Conservation (phyloP, 1,140 invertebrate species). For the Heliconius eleuchia region DNA sequence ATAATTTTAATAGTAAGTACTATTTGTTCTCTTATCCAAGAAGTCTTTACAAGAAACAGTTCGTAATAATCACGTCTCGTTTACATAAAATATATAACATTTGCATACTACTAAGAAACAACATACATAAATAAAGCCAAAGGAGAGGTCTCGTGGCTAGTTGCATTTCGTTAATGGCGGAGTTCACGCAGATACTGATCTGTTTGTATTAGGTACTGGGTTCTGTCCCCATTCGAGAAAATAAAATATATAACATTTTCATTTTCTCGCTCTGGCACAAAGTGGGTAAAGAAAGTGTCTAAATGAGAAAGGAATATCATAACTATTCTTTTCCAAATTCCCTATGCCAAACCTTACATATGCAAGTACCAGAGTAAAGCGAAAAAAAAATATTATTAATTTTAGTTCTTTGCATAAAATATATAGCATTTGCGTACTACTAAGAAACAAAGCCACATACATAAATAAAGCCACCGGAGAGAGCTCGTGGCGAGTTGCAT, state of each 20-base stretch:
- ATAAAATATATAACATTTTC: too few relatives aligned
- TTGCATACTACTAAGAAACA: not conserved
- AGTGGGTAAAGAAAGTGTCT: too few relatives aligned
- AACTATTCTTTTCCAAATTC: too few relatives aligned
- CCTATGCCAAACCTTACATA: too few relatives aligned
- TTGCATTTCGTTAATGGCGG: constrained; percentile 20
- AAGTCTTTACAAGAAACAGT: not conserved
- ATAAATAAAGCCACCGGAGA: not conserved
- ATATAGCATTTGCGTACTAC: not conserved
- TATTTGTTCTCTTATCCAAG: not conserved
- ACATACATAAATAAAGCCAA: not conserved
- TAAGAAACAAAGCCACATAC: constrained; percentile 3
- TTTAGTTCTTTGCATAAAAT: not conserved
- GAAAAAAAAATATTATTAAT: too few relatives aligned
- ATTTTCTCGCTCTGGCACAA: too few relatives aligned
- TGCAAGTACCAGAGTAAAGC: too few relatives aligned
- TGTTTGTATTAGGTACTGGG: not conserved
- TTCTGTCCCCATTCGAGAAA: too few relatives aligned
- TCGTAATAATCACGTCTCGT: not conserved
- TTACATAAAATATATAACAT: not conserved
- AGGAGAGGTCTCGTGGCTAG: constrained; percentile 2
- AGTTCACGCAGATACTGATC: constrained; percentile 16
- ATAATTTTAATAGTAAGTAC: not conserved
- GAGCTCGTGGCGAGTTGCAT: constrained; percentile 18
- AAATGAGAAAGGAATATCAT: too few relatives aligned